Evolutionary conservation across 1,140 invertebrate species (phyloP), one percentile per base, ranked within the genome.

Genomic region (Pseudomyrmex sp.): DNA sequence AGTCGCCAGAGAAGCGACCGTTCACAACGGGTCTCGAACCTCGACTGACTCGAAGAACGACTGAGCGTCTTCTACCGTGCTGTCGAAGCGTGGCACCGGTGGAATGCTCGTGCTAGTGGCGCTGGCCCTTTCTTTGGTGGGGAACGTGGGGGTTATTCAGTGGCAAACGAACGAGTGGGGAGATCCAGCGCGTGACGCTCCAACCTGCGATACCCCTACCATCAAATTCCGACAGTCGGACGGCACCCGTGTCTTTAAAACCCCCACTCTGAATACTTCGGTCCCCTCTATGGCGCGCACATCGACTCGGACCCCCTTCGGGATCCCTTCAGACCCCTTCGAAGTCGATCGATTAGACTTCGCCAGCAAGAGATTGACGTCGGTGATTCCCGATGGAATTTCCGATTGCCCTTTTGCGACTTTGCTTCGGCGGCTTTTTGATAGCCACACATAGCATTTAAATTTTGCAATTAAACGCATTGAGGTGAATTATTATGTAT

Each of bases 181-280:
- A 90, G 92, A 92, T 89, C 79, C 85, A 91, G 92, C 93, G 93
- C 93, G 93, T 93, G 93, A 93, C 93, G 93, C 84, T 93, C 90
- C 87, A 91, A 90, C 91, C 90, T 92, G 91, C 88, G 88, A 89
- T 91, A 89, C 89, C 91, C 92, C 92, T 91, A 91, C 93, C 87
- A 86, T 82, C 86, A 84, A 92, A 93, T 94, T 93, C 93, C 92
- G 86, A 90, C 85, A 88, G 84, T 91, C 90, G 86, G 77, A 91
- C 88, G 87, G 90, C 88, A 91, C 91, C 89, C 89, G 90, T 88
- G 83, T 88, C 90, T 91, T 90, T 88, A 77, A 89, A 86, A 52
- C 74, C 79, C 85, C 86, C 88, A 79, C 86, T 58, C 35, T 26
- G 8, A 12, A 15, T 35, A 35, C 35, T 56, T 26, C 61, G 58